Percentiles rank a stretch among this genome's conserved stretches.
These are phyloP conservation scores for Uropsilus gracilis DNA, from an alignment of 2,113 vertebrate genomes.

Conservation along the genomic window DNA sequence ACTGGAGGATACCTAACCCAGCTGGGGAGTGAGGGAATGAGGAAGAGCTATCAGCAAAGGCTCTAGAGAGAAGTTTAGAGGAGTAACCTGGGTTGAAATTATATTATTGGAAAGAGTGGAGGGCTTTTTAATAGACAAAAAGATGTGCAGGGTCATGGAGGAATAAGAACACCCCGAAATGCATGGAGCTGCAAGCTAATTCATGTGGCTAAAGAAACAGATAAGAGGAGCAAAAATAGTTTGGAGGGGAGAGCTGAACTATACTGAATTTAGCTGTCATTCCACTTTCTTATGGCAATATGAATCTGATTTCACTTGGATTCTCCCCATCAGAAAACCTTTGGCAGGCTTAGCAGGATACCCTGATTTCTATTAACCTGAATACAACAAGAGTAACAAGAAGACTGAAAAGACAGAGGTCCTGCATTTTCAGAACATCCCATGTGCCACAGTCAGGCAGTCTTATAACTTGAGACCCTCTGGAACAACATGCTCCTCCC, in stretches of 20 bases:
- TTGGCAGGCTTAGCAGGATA: not conserved
- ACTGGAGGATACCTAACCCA: not conserved
- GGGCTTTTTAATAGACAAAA: not conserved
- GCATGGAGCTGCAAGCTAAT: not conserved
- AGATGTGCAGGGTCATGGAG: not conserved
- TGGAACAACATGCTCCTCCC: not conserved
- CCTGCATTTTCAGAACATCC: not conserved
- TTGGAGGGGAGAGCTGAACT: not conserved
- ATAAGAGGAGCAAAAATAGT: not conserved
- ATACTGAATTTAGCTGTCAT: not conserved
- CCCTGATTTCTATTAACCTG: not conserved
- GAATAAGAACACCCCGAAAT: not conserved
- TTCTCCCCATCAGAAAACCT: not conserved
- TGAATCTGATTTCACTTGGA: slow-evolving; percentile 11
- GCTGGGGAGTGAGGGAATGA: not conserved
- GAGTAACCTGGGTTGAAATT: not conserved
- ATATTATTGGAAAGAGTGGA: not conserved
- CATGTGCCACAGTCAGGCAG: not conserved
- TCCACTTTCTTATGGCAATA: not conserved
- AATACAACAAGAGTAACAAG: not conserved
- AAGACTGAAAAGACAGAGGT: not conserved
- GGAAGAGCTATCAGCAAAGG: not conserved
- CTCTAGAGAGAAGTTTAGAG: not conserved
- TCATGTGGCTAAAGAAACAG: not conserved
- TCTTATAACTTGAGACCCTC: not conserved